Conservation (phyloP, 2,797 vertebrate species). For the Onychomys leucogaster region DNA sequence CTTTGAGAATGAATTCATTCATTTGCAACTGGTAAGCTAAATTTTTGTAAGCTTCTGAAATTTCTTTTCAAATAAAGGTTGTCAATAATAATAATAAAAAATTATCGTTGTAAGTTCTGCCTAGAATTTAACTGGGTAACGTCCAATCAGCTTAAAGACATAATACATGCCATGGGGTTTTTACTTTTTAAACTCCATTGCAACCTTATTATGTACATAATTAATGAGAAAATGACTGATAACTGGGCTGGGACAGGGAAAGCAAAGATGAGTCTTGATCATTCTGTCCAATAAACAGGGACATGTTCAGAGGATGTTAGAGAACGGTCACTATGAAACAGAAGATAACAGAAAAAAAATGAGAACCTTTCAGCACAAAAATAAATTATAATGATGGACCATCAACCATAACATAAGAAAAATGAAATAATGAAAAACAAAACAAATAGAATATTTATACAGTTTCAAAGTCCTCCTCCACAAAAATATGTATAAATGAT, state of each 20-base stretch:
- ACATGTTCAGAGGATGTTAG: not conserved
- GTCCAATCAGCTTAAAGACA: not conserved
- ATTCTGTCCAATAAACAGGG: not conserved
- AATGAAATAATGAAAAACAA: not conserved
- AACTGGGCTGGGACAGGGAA: not conserved
- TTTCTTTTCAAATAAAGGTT: constrained; percentile 22
- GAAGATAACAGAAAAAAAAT: not conserved
- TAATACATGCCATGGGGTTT: not conserved
- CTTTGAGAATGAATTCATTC: not conserved
- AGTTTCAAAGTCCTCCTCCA: not conserved
- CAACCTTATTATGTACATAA: not conserved
- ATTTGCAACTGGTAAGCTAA: constrained; percentile 1
- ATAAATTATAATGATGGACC: not conserved
- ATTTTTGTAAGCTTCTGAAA: constrained; percentile 18
- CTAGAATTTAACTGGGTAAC: constrained; percentile 24
- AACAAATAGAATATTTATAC: not conserved
- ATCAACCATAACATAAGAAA: not conserved
- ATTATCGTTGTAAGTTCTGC: not conserved
- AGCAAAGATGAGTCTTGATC: not conserved
- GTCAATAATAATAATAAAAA: constrained; percentile 43
- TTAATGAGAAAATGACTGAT: not conserved
- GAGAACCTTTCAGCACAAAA: not conserved
- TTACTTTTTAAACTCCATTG: constrained; percentile 31
- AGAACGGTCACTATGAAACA: not conserved
- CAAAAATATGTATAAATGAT: not conserved